These are phyloP conservation scores for Halocynthia aurantium DNA, from an alignment of 23 tunicate species.

Conservation along the genomic window DNA sequence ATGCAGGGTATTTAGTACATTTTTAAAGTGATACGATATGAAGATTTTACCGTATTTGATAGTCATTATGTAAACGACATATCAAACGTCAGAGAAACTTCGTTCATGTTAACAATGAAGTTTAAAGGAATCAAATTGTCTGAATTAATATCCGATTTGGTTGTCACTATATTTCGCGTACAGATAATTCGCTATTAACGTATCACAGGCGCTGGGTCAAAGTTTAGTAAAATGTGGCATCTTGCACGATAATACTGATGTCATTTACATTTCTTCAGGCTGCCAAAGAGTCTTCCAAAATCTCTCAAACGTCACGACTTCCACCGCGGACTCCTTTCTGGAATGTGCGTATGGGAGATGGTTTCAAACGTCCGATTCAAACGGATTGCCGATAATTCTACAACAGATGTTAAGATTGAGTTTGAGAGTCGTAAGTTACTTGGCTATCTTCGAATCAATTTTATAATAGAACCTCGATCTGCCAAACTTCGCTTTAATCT, in stretches of 20 bases:
- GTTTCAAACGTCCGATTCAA: constrained; percentile 58
- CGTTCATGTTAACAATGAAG: neutral
- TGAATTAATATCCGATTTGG: neutral
- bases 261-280: neutral
- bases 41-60: neutral
- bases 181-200: neutral
- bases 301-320: constrained; percentile 7
- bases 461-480: too few species aligned
- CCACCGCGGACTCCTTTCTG: constrained; percentile 39
- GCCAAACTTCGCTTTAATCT: neutral
- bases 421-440: constrained; percentile 58
- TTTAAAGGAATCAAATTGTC: neutral
- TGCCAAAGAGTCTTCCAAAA: neutral
- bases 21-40: too few species aligned
- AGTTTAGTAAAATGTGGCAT: neutral
- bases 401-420: constrained; percentile 34
- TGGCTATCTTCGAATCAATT: too few species aligned
- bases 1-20: too few species aligned
- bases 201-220: neutral
- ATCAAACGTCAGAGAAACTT: neutral
- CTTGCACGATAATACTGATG: too few species aligned
- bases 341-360: constrained; percentile 81
- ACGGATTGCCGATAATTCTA: neutral
- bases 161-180: neutral
- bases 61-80: neutral